Evolutionary conservation across 2,113 vertebrate species (phyloP), one percentile per base, ranked within the genome.

Genomic region (Lonchura striata): DNA sequence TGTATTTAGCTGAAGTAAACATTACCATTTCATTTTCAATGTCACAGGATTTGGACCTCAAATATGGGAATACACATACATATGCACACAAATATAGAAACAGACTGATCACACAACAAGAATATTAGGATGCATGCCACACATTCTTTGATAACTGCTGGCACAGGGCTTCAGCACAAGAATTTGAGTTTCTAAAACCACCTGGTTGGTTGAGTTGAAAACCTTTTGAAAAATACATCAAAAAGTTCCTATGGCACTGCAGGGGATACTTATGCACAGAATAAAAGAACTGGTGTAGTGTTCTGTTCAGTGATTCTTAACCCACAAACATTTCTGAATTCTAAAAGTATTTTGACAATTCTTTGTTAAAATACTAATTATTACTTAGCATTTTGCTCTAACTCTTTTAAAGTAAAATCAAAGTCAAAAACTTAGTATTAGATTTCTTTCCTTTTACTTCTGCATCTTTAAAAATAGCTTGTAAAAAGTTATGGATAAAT

Each of bases 181-280:
- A 53, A 94, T 59, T 92, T 82, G 88, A 94, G 89, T 87, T 94
- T 72, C 63, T 94, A 77, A 93, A 94, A 96, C 88, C 80, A 93
- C 93, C 84, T 78, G 83, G 88, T 83, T 95, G 82, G 81, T 81
- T 96, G 88, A 93, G n/a, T 94, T 95, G 85, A 95, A 96, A 93
- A 71, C 90, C 82, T 95, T 97, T 96, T 97, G 82, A 97, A 97
- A 97, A 97, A 95, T 95, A 96, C 70, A 95, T 97, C 93, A 95
- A 60, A 95, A 94, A 97, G 77, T 95, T 94, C 86, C 90, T 81
- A 11, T 82, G 66, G 61, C 74, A 80, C 78, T 94, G 69, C 59
- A 88, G 79, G 72, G 84, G 81, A 69, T 92, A 75, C 63, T 94
- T 90, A 60, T 78, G 53, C 47, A 86, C 42, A 84, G 68, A 94